Percentiles rank a stretch among this genome's conserved stretches.
Conservation (phyloP, 2,113 vertebrate species). For the Indri indri region DNA sequence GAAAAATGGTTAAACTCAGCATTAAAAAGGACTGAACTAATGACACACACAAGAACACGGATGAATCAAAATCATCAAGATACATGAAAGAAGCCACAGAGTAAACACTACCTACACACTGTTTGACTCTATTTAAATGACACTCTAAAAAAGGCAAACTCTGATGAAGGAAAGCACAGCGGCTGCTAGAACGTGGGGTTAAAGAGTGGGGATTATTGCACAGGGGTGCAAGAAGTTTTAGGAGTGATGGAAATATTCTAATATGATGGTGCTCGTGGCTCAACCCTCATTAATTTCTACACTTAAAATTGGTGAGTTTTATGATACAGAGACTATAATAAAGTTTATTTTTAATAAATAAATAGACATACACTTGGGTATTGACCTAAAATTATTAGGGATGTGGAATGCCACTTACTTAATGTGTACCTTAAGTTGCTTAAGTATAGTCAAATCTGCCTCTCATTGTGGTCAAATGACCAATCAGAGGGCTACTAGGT, state of each 20-base stretch:
- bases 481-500: not conserved
- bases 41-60: not conserved
- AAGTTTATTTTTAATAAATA: slow-evolving; percentile 1
- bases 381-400: not conserved
- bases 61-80: not conserved
- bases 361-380: not conserved
- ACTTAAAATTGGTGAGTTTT: not conserved
- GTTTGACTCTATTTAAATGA: not conserved
- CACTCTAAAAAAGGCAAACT: not conserved
- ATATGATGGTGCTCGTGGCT: not conserved
- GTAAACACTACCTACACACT: not conserved
- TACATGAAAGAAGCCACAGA: not conserved
- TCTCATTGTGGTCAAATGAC: not conserved
- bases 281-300: not conserved
- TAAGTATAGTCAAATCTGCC: not conserved
- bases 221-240: not conserved
- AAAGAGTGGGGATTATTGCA: not conserved
- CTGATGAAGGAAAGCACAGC: not conserved
- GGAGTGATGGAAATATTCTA: not conserved
- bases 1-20: not conserved
- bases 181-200: not conserved
- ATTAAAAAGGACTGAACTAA: not conserved
- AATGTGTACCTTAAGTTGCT: not conserved
- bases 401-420: not conserved
- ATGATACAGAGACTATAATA: not conserved